Evolutionary conservation across 2,113 vertebrate species (phyloP).

Genomic region (Solea solea): DNA sequence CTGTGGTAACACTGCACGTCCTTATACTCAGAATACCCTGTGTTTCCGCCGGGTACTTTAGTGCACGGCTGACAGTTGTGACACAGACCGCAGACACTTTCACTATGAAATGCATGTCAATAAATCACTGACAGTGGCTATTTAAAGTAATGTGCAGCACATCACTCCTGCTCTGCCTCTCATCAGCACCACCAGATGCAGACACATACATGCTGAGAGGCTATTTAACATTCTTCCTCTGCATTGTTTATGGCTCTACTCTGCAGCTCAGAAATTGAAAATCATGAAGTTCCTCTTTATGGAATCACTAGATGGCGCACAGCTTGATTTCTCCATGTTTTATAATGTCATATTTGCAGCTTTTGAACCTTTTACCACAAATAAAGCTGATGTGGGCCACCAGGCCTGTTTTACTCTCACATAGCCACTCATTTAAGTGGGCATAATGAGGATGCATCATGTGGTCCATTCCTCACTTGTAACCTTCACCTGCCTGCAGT

Average conservation of each 20-base stretch:
- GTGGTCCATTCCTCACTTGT: background rate
- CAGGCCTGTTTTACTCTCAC: slow-evolving; percentile 3
- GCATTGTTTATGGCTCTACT: slow-evolving; percentile 17
- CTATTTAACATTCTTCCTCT: slow-evolving; percentile 17
- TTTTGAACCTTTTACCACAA: slow-evolving; percentile 48
- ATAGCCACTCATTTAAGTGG: background rate
- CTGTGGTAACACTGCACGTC: background rate
- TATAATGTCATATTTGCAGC: slow-evolving; percentile 35
- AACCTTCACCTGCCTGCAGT: slow-evolving; percentile 33
- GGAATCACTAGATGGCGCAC: slow-evolving; percentile 61
- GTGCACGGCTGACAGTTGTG: background rate
- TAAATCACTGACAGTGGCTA: slow-evolving; percentile 9
- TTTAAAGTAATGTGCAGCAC: slow-evolving; percentile 11
- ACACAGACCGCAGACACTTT: background rate
- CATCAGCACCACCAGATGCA: background rate
- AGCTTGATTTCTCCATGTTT: slow-evolving; percentile 18
- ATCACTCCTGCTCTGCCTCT: slow-evolving; percentile 10
- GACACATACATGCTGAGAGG: slow-evolving; percentile 5
- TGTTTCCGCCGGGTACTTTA: background rate
- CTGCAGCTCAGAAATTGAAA: slow-evolving; percentile 26
- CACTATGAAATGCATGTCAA: slow-evolving; percentile 1
- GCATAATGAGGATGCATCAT: background rate
- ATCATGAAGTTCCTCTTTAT: slow-evolving; percentile 13
- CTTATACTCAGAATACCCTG: background rate
- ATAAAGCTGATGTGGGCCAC: slow-evolving; percentile 31